Conservation (phyloP, 2,797 vertebrate genomes). For the Syngnathus acus region DNA sequence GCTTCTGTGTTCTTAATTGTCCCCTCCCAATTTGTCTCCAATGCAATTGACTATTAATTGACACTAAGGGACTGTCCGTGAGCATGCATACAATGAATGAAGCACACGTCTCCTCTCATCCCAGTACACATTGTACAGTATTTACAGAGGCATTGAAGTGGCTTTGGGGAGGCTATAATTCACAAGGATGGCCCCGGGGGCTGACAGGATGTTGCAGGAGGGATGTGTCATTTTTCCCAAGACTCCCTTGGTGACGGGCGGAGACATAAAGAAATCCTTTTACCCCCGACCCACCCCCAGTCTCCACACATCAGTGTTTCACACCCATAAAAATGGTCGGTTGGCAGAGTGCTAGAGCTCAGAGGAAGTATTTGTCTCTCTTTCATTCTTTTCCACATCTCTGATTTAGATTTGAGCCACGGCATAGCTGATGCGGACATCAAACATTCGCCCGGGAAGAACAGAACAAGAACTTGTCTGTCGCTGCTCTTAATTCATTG, state of each 20-base stretch:
- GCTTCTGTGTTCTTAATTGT: slow-evolving; percentile 9
- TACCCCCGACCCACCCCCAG: slow-evolving; percentile 35
- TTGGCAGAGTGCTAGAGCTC: slow-evolving; percentile 58
- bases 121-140: slow-evolving; percentile 49
- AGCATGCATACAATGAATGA: slow-evolving; percentile 32
- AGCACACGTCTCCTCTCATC: slow-evolving; percentile 16
- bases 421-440: slow-evolving; percentile 48
- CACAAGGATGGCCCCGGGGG: slow-evolving; percentile 56
- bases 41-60: slow-evolving; percentile 44
- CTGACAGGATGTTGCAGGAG: slow-evolving; percentile 59
- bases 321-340: slow-evolving; percentile 50
- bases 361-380: slow-evolving; percentile 52
- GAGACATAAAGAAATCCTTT: slow-evolving; percentile 69
- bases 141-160: slow-evolving; percentile 56
- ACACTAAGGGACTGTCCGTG: slow-evolving; percentile 45
- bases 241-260: slow-evolving; percentile 57
- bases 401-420: slow-evolving; percentile 32
- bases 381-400: slow-evolving; percentile 13
- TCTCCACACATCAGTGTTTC: slow-evolving; percentile 46
- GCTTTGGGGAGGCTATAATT: slow-evolving; percentile 60
- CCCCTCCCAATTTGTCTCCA: slow-evolving; percentile 25
- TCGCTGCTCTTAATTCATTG: slow-evolving; percentile 63
- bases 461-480: slow-evolving; percentile 66
- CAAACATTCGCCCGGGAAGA: slow-evolving; percentile 47
- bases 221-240: slow-evolving; percentile 58